Base-by-base conservation (phyloP, 1,140 invertebrate genomes). In the Lucilia cuprina region DNA sequence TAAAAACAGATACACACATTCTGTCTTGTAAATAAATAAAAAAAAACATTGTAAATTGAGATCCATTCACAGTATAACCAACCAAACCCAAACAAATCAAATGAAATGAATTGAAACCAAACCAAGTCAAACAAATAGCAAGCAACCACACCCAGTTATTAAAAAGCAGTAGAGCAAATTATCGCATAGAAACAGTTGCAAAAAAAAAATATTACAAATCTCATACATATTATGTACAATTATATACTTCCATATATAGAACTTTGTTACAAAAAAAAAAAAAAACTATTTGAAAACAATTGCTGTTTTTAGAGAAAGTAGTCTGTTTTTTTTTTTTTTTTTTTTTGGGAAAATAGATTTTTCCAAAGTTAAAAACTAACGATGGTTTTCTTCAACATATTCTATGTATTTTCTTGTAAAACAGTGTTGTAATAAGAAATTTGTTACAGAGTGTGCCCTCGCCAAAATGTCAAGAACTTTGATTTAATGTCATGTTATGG, bases 391-490 rank as follows among this genome's bases (percentile, higher is more conserved):
- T 30, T n/a, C n/a, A n/a, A n/a, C 3, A 41, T 55, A 55, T 55
- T 55, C 13, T 55, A 13, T 55, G 13, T 55, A 55, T 55, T 55
- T 55, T 55, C 13, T 25, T 70, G 65, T 21, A 70, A 70, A 19
- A 9, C 7, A 25, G 19, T 70, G 8, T 21, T 25, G 65, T 5
- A 70, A 70, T 21, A 70, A 10, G 5, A 21, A 21, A 70, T 12
- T 21, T 21, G n/a, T n/a, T 60, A 2, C 3, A 60, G 14, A 47
- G 75, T 47, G 34, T 47, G 25, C 25, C 25, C 3, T 47, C n/a
- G 8, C 14, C n/a, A 80, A 80, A 30, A 80, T 80, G 77, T 80
- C 77, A 80, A 80, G 77, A 80, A 80, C 77, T 80, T 49, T 80
- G 77, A 80, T 80, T 80, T 80, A 25, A 80, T 80, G 77, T 49